Evolutionary conservation across 2,888 invertebrate species (phyloP).

Genomic region (Phengaris alcon): DNA sequence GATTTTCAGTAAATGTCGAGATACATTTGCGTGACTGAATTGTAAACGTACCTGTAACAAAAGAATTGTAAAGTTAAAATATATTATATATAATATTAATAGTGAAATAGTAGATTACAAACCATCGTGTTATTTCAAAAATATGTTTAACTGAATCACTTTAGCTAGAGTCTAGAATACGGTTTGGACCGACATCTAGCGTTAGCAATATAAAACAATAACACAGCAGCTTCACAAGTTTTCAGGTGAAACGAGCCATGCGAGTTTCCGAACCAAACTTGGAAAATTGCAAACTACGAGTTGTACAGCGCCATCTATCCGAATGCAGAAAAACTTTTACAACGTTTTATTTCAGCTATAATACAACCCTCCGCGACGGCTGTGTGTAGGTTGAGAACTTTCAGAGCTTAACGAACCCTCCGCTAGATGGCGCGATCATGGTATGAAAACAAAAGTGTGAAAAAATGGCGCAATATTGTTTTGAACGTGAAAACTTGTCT

Average conservation of each 20-base stretch:
- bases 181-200: not conserved
- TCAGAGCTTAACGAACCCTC: not conserved
- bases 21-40: not conserved
- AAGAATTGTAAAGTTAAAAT: not conserved
- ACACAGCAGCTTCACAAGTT: not conserved
- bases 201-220: not conserved
- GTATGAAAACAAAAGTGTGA: not conserved
- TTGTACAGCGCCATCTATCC: conserved; percentile 25
- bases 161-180: not conserved
- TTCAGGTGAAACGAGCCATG: not conserved
- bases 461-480: too few relatives aligned
- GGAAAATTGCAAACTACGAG: not conserved
- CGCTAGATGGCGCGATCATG: conserved; percentile 10
- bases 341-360: not conserved
- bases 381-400: not conserved
- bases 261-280: not conserved
- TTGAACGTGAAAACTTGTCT: too few relatives aligned
- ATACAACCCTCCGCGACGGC: too few relatives aligned
- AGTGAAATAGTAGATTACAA: too few relatives aligned
- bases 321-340: not conserved
- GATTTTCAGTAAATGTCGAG: not conserved
- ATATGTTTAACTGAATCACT: too few relatives aligned
- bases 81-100: not conserved
- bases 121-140: too few relatives aligned
- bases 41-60: conserved; percentile 22